Evolutionary conservation across 2,888 invertebrate genomes (phyloP).

Genomic region (Cheiracanthium punctorium): DNA sequence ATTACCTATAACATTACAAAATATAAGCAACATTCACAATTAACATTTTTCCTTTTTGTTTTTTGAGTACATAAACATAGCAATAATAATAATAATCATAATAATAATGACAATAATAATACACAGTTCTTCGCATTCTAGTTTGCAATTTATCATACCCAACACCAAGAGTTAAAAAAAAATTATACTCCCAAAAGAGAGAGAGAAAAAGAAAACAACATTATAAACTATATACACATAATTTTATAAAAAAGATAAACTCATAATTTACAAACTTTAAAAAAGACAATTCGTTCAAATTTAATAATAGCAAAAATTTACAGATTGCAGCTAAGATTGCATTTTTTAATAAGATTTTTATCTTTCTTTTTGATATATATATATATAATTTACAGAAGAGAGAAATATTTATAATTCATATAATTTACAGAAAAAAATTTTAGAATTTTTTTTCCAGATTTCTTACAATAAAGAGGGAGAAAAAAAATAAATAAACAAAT

Average conservation of each 20-base stretch:
- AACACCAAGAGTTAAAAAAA: background rate
- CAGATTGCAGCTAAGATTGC: background rate
- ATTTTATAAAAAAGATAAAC: background rate
- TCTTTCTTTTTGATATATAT: too few species aligned
- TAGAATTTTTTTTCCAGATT: too few species aligned
- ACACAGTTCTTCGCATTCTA: background rate
- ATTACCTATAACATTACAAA: conserved; percentile 61
- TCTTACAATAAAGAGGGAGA: background rate
- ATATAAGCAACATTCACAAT: conserved; percentile 58
- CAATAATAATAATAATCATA: conserved; percentile 11
- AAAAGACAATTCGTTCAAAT: too few species aligned
- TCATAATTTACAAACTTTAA: background rate
- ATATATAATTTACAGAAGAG: too few species aligned
- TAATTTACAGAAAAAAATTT: background rate
- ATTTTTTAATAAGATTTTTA: background rate
- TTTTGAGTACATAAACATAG: conserved; percentile 33
- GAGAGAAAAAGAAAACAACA: background rate
- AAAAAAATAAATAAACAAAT: background rate
- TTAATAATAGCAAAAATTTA: background rate
- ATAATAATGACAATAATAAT: background rate
- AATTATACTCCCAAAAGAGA: background rate
- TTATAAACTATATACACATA: conserved; percentile 2
- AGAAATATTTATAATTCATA: too few species aligned
- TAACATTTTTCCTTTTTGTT: conserved; percentile 30
- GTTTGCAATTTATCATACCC: background rate